phyloP scores from a whole-genome alignment of 2,888 invertebrate genomes.

The Sarcophaga rosellei region DNA sequence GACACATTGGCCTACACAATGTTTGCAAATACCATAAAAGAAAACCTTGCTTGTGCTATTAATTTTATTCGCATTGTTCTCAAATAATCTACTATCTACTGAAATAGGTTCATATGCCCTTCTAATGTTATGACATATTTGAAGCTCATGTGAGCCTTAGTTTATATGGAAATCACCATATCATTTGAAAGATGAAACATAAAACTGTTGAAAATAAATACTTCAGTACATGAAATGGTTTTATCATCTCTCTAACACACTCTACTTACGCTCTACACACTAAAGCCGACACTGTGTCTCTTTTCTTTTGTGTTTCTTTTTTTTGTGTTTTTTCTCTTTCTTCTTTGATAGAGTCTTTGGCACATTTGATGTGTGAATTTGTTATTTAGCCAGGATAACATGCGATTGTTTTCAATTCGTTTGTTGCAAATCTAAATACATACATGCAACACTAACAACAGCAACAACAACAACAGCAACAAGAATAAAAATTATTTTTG shows the following conservation, averaged over 20 bases:
- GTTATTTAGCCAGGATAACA: constrained; percentile 77
- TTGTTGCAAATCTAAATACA: constrained; percentile 29
- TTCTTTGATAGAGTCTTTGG: constrained; percentile 75
- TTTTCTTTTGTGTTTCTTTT: too few relatives aligned
- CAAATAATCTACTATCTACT: too few relatives aligned
- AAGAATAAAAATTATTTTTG: background rate
- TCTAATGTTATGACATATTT: too few relatives aligned
- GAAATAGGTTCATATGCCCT: too few relatives aligned
- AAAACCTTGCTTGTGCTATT: too few relatives aligned
- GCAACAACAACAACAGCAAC: background rate
- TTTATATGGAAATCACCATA: constrained; percentile 35
- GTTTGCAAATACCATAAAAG: too few relatives aligned
- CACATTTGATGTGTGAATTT: constrained; percentile 80
- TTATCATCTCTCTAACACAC: constrained; percentile 62
- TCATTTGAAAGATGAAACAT: background rate
- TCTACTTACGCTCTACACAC: background rate
- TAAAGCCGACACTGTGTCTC: too few relatives aligned
- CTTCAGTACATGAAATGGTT: constrained; percentile 50
- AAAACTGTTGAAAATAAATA: constrained; percentile 2
- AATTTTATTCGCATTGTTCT: too few relatives aligned
- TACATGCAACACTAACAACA: background rate
- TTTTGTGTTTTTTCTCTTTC: too few relatives aligned
- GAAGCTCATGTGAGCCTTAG: too few relatives aligned
- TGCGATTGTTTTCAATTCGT: constrained; percentile 75
- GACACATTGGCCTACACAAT: too few relatives aligned